Evolutionary conservation across 2,113 vertebrate genomes (phyloP), one percentile per base, ranked within the genome.

Genomic region (Azemiops feae): DNA sequence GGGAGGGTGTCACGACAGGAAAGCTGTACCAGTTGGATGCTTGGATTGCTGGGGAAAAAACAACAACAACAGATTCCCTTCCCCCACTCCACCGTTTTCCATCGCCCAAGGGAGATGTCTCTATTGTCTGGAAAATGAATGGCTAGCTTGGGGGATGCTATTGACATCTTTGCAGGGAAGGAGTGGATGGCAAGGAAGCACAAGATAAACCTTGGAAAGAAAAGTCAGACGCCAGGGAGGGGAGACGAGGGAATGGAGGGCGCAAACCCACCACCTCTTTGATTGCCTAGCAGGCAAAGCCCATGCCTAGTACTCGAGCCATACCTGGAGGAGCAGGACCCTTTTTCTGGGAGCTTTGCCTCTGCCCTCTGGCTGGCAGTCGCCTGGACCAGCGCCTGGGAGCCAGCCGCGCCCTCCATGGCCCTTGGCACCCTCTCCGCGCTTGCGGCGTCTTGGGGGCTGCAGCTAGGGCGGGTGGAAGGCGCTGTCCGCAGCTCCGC

Each of bases 401-500:
- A 81, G 52, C 54, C 87, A 22, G 55, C 55, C 47, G 69, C 87
- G 14, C 27, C n/a, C 39, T 93, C 92, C 54, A 30, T 95, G 92
- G 92, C 93, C 88, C 45, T 43, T 39, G 16, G 45, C 88, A 18
- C 50, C 86, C 47, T 22, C 6, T 12, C 74, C 2, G 16, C 52
- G 8, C 30, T 27, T 16, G 4, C 34, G 45, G 45, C 25, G 85
- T 2, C 81, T 10, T 3, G 81, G 11, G 30, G n/a, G 81, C 45
- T 10, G 88, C 25, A 11, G 92, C 69, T 20, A 55, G 10, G 87
- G 87, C 87, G 39, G 34, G 64, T 34, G 58, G 87, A n/a, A 90
- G 90, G 95, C 87, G 94, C 96, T 96, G 96, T 95, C 95, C 95
- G 89, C 89, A 52, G 87, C 52, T 54, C 93, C 43, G 60, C 58